Conservation (phyloP, 1,140 invertebrate species). For the Penaeus vannamei region DNA sequence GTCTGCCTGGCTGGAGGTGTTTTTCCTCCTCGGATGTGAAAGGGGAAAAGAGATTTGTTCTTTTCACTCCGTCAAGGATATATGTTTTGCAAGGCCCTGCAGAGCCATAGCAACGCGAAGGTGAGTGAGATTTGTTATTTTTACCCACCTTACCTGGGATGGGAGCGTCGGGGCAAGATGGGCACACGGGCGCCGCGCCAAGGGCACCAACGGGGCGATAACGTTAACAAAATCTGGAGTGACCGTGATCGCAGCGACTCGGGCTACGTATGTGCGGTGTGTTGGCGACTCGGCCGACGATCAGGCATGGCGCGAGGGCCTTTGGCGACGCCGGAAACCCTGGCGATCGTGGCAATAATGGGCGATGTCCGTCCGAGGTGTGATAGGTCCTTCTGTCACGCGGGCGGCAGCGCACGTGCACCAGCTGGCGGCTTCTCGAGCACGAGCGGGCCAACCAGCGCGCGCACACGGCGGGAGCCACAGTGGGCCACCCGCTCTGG, state of each 20-base stretch:
- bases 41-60: too few relatives aligned
- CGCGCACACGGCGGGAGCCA: conserved; percentile 40
- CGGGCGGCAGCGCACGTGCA: conserved; percentile 50
- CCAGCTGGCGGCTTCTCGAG: conserved; percentile 41
- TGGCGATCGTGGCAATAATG: not conserved
- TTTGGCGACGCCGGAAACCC: too few relatives aligned
- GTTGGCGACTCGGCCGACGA: not conserved
- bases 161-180: conserved; percentile 22
- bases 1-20: too few relatives aligned
- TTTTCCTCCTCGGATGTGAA: too few relatives aligned
- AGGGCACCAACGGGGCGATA: not conserved
- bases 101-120: conserved; percentile 47
- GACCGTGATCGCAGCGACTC: not conserved
- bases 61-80: too few relatives aligned
- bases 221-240: conserved; percentile 25
- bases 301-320: too few relatives aligned
- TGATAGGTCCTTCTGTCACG: conserved; percentile 42
- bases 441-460: conserved; percentile 52
- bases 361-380: not conserved
- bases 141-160: conserved; percentile 51
- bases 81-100: too few relatives aligned
- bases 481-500: conserved; percentile 37
- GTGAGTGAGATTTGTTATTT: conserved; percentile 58
- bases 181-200: conserved; percentile 6
- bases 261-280: not conserved